A percentile compares a stretch with the other conserved stretches of the same genome.
These are phyloP conservation scores for Oscheius sp. DNA, from an alignment of 2,888 invertebrate genomes.

Conservation along the genomic window DNA sequence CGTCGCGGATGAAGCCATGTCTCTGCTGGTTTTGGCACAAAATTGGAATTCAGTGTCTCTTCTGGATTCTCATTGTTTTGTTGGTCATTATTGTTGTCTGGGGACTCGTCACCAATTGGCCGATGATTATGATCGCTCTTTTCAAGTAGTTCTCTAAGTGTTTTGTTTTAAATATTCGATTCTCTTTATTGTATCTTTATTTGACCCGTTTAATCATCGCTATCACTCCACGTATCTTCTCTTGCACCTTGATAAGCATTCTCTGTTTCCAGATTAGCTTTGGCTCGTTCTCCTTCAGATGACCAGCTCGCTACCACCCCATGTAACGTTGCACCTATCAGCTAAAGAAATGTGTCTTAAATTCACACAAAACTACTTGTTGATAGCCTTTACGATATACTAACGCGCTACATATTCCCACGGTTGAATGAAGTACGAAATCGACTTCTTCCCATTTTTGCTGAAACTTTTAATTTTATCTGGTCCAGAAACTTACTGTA, in stretches of 20 bases:
- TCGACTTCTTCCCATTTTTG: neutral
- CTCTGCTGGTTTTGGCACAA: constrained; percentile 43
- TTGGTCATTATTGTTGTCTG: constrained; percentile 33
- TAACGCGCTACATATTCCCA: too few species aligned
- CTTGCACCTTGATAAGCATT: neutral
- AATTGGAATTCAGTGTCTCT: constrained; percentile 37
- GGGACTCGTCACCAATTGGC: constrained; percentile 42
- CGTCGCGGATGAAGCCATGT: constrained; percentile 42
- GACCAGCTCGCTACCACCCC: constrained; percentile 16
- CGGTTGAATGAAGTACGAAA: too few species aligned
- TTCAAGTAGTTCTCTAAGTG: too few species aligned
- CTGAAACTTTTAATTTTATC: neutral
- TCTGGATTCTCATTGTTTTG: constrained; percentile 43
- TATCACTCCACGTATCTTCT: constrained; percentile 25
- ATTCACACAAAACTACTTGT: neutral
- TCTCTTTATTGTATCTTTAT: too few species aligned
- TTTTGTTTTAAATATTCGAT: too few species aligned
- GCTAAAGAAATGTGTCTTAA: neutral
- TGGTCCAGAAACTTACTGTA: neutral
- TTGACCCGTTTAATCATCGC: neutral
- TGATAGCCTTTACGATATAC: neutral
- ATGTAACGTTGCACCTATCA: constrained; percentile 2
- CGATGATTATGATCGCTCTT: too few species aligned
- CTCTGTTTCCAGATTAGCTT: constrained; percentile 5
- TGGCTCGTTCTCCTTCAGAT: constrained; percentile 24